phyloP scores from a whole-genome alignment of 2,113 vertebrate genomes.

The Triplophysa dalaica region DNA sequence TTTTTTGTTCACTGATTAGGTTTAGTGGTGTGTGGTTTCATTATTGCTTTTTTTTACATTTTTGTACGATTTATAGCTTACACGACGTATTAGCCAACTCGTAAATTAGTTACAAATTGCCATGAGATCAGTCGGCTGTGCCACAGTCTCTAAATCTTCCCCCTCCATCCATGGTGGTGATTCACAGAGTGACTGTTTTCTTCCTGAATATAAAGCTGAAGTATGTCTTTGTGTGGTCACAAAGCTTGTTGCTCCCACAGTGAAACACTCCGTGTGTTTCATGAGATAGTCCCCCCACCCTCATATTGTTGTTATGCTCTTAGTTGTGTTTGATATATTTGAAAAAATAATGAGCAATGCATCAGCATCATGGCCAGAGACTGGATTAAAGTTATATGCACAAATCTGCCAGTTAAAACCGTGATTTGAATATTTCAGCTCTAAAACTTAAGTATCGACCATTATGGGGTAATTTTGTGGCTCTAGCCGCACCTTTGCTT shows the following conservation, averaged over 20 bases:
- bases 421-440: slow-evolving; percentile 3
- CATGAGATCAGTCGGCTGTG: no score
- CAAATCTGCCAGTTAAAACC: no score
- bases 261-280: slow-evolving; percentile 5
- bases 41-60: no score
- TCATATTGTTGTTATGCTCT: neutral
- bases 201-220: slow-evolving; percentile 36
- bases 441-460: neutral
- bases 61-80: no score
- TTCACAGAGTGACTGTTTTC: slow-evolving; percentile 35
- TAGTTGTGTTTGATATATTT: slow-evolving; percentile 29
- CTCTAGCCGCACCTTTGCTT: neutral
- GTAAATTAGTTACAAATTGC: no score
- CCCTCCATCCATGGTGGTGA: neutral
- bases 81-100: no score
- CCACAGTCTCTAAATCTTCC: neutral
- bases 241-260: slow-evolving; percentile 5
- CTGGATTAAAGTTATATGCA: slow-evolving; percentile 8
- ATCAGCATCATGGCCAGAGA: slow-evolving; percentile 36
- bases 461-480: neutral
- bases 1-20: no score
- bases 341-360: slow-evolving; percentile 29
- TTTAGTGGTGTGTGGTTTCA: no score
- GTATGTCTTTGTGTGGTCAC: slow-evolving; percentile 25
- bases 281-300: slow-evolving; percentile 21